Evolutionary conservation across 2,888 invertebrate genomes (phyloP).

Genomic region (Aphelenchoides bicaudatus): DNA sequence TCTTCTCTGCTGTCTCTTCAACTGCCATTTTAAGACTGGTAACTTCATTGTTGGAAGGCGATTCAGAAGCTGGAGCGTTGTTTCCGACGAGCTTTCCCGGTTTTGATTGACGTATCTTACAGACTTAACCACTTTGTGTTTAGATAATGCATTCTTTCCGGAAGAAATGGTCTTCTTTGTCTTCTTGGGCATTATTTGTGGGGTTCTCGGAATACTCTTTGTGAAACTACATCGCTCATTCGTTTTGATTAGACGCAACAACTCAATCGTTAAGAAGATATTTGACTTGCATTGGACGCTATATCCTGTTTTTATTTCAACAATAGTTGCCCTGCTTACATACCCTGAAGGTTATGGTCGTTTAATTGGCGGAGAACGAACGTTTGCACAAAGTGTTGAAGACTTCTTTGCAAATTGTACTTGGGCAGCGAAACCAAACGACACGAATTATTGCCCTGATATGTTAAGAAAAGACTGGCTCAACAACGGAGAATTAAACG

Average conservation of each 20-base stretch:
- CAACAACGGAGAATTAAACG: constrained; percentile 66
- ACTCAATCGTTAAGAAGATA: constrained; percentile 43
- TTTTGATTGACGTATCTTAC: constrained; percentile 76
- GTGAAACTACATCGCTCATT: constrained; percentile 46
- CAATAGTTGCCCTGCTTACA: constrained; percentile 78
- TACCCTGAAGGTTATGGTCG: constrained; percentile 89
- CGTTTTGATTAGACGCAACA: constrained; percentile 52
- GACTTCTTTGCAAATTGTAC: constrained; percentile 53
- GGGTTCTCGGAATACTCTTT: constrained; percentile 50
- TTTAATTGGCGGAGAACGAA: constrained; percentile 67
- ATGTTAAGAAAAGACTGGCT: not conserved
- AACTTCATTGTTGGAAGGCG: not conserved
- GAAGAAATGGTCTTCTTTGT: constrained; percentile 71
- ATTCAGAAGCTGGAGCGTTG: constrained; percentile 19
- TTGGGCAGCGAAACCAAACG: constrained; percentile 26
- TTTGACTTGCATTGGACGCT: constrained; percentile 71
- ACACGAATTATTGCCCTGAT: not conserved
- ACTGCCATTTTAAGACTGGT: constrained; percentile 83
- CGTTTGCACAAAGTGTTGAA: constrained; percentile 42
- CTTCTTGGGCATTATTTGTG: constrained; percentile 70
- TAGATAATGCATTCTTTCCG: constrained; percentile 91
- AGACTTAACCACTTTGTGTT: constrained; percentile 27
- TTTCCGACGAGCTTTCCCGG: constrained; percentile 83
- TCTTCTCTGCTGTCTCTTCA: constrained; percentile 94
- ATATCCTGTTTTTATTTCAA: constrained; percentile 81